Evolutionary conservation across 2,113 vertebrate species (phyloP).

Genomic region (Thamnaconus septentrionalis): DNA sequence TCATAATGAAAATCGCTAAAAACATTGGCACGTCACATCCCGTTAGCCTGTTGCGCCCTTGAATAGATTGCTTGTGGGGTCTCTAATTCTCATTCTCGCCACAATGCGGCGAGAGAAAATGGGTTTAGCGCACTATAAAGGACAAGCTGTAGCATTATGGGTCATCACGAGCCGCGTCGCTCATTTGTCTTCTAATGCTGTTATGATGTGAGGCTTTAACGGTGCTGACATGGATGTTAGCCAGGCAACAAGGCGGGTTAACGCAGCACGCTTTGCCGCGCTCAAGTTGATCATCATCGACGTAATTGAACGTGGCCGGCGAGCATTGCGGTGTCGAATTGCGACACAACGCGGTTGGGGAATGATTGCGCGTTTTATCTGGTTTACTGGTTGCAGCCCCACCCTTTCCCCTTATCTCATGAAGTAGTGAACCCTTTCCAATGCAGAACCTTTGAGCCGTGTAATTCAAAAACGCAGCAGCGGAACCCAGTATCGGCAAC

Average conservation of each 20-base stretch:
- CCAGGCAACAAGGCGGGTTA: constrained; percentile 51
- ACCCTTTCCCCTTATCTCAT: constrained; percentile 21
- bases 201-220: constrained; percentile 52
- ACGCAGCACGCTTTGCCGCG: constrained; percentile 29
- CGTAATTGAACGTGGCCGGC: constrained; percentile 49
- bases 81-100: constrained; percentile 66
- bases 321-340: constrained; percentile 36
- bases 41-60: constrained; percentile 67
- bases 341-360: constrained; percentile 34
- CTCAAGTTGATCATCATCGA: constrained; percentile 41
- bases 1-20: constrained; percentile 79
- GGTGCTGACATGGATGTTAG: constrained; percentile 65
- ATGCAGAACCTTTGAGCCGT: constrained; percentile 11
- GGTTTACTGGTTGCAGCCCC: constrained; percentile 33
- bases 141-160: constrained; percentile 60
- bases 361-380: constrained; percentile 34
- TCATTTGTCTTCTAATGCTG: constrained; percentile 74
- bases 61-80: constrained; percentile 79
- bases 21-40: constrained; percentile 77
- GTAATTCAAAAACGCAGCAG: constrained; percentile 7
- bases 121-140: constrained; percentile 67
- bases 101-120: constrained; percentile 53
- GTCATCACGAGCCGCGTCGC: constrained; percentile 66
- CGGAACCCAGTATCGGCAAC: not conserved
- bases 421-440: constrained; percentile 15